Percentiles rank a stretch among this genome's conserved stretches.
phyloP scores from a whole-genome alignment of 2,888 invertebrate species.

The Labia minor region DNA sequence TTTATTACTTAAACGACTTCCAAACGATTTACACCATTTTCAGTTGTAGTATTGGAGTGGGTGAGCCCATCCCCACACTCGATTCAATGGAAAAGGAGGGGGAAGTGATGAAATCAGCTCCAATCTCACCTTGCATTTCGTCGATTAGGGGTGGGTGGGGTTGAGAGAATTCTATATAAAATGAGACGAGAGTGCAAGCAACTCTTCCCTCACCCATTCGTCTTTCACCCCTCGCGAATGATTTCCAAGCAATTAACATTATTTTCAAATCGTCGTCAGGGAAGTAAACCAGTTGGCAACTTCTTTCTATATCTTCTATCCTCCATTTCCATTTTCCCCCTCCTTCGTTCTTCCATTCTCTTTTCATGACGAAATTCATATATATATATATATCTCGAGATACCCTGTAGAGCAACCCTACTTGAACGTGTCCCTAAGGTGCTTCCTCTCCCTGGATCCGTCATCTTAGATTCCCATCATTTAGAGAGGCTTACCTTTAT shows the following conservation, averaged over 20 bases:
- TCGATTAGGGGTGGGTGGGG: not conserved
- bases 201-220: not conserved
- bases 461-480: no score
- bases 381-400: no score
- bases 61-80: no score
- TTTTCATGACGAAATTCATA: not conserved
- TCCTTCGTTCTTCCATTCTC: not conserved
- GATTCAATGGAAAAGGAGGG: no score
- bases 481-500: no score
- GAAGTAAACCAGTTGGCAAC: not conserved
- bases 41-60: no score
- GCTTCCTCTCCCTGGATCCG: no score
- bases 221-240: not conserved
- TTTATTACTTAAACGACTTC: not conserved
- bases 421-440: no score
- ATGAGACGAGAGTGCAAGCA: no score
- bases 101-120: no score
- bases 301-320: not conserved
- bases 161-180: no score
- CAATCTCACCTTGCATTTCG: not conserved
- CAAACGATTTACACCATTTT: conserved; percentile 3
- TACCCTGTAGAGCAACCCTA: no score
- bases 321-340: not conserved
- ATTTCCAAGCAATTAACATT: conserved; percentile 4
- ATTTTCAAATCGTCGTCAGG: not conserved